phyloP scores from a whole-genome alignment of 2,113 vertebrate species.

The Tenebrosternarchus preto region DNA sequence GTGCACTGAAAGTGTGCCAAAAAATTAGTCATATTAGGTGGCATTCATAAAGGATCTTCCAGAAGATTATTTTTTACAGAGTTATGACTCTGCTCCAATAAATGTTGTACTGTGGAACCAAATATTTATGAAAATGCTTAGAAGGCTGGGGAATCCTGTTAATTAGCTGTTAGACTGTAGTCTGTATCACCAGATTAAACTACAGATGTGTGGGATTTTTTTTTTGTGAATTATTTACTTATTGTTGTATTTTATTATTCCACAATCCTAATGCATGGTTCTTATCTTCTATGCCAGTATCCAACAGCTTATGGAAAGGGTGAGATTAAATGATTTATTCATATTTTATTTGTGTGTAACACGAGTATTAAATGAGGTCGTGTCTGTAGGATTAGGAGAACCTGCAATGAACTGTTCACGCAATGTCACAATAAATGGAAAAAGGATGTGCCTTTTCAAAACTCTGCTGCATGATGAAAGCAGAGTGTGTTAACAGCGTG shows the following conservation, averaged over 20 bases:
- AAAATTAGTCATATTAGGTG: neutral
- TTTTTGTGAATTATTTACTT: no score
- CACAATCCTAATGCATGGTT: no score
- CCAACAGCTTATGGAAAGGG: no score
- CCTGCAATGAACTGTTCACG: neutral
- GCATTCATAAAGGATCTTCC: constrained; percentile 2
- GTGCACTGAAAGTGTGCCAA: neutral
- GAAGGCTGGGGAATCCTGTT: no score
- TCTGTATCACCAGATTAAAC: no score
- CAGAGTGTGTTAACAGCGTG: no score
- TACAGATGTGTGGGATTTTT: no score
- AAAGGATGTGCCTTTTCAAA: neutral
- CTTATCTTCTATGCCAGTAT: no score
- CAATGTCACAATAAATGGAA: neutral
- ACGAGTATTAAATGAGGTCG: neutral
- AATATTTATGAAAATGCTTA: neutral
- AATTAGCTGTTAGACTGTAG: no score
- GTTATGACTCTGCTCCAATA: neutral
- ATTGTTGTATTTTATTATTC: no score
- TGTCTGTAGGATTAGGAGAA: neutral
- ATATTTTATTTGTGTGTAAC: no score
- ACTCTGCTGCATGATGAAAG: neutral
- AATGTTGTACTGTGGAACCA: neutral
- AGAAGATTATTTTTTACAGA: neutral
- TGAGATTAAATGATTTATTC: neutral